A percentile compares a stretch with the other conserved stretches of the same genome.
Evolutionary conservation across 2,113 vertebrate genomes (phyloP).

Genomic region (Bos taurus): DNA sequence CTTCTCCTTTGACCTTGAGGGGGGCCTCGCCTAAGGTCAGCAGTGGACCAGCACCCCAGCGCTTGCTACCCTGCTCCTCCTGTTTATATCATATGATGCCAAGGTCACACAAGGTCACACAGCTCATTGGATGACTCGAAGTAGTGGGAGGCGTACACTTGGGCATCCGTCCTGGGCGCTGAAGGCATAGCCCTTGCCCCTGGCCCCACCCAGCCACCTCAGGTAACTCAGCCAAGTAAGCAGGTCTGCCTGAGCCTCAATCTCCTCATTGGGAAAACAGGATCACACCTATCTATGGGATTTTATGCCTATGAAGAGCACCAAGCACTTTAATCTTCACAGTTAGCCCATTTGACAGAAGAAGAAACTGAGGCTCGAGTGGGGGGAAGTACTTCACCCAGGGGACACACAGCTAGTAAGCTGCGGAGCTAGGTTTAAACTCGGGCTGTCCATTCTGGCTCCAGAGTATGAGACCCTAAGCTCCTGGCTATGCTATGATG

Average conservation of each 20-base stretch:
- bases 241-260: background rate
- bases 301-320: background rate
- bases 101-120: background rate
- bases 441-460: background rate
- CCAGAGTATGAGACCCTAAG: background rate
- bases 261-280: background rate
- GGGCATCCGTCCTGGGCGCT: background rate
- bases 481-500: background rate
- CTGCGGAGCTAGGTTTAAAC: background rate
- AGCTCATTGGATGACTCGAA: background rate
- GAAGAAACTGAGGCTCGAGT: background rate
- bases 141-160: fast-evolving
- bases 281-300: background rate
- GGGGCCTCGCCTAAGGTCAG: background rate
- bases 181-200: too few species aligned
- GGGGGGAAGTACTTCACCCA: background rate
- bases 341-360: background rate
- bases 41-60: background rate
- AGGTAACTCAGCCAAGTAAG: background rate
- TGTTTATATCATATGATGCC: background rate
- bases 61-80: background rate
- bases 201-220: background rate
- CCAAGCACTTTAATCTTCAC: background rate
- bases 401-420: background rate
- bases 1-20: background rate